Evolutionary conservation across 2,888 invertebrate genomes (phyloP), one percentile per base, ranked within the genome.

Genomic region (Entomobrya multifasciata): DNA sequence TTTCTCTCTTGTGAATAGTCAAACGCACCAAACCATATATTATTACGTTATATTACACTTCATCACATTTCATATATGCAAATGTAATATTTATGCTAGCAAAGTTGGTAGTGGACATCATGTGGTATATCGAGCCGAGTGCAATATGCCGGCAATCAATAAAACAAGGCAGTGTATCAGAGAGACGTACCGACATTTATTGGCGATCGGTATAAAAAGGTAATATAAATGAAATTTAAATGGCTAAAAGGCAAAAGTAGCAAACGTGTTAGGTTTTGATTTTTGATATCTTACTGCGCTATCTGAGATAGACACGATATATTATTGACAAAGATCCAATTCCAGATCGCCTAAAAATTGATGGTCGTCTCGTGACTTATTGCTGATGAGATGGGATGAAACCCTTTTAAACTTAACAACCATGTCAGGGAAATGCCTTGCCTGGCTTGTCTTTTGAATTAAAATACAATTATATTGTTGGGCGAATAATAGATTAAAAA

Each of bases 81-180:
- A 36, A 70, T 74, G 17, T 52, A 27, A 74, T 10, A 17, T 49
- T 72, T 20, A 20, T 41, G 41, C 3, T 1, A n/a, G 41, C 20
- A n/a, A 36, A 36, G 36, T 36, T 36, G 36, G 67, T 41, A 44
- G n/a, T n/a, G n/a, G n/a, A n/a, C n/a, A n/a, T n/a, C n/a, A n/a
- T n/a, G n/a, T n/a, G n/a, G n/a, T n/a, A n/a, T n/a, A n/a, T n/a
- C n/a, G n/a, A n/a, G n/a, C n/a, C n/a, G 20, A 55, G 10, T 10
- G 57, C 36, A 27, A 25, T n/a, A 27, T 47, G 55, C 80, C 80
- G 80, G 47, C 70, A 80, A 80, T 80, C 80, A 67, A 80, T 80
- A 80, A 67, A 62, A 49, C 17, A 36, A 30, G 36, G 65, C 25
- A 65, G 36, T 65, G 8, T 36, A 47, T 78, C 17, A 62, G 44